Base-by-base conservation (phyloP, 1,140 invertebrate genomes). In the Drosophila obscura region DNA sequence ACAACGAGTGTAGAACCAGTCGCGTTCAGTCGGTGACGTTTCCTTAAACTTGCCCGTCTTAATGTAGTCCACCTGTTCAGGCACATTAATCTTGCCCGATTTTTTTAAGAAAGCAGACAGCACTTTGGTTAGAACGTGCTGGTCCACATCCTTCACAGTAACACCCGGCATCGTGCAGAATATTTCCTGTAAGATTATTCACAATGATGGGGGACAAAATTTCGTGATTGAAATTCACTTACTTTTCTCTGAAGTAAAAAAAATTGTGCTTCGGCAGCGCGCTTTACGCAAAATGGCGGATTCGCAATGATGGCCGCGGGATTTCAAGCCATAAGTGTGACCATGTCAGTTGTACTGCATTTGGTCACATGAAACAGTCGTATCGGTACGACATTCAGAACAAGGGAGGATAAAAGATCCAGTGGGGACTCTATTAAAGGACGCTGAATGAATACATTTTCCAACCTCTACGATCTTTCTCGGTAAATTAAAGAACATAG, bases 11-110 rank as follows among this genome's bases (percentile, higher is more conserved):
- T 97, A 99, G 92, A 97, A 99, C 98, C 98, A 99, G 91, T 99
- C 99, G 39, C 97, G 96, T 92, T 99, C 97, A 80, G 98, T 98
- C 0, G 99, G 99, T 39, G 98, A 97, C 66, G 99, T 93, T 93
- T 99, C 98, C 93, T 99, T 99, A 94, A 96, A 97, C 77, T 95
- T 95, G 50, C 95, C 98, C 24, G 97, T 97, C 92, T 99, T 99
- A 0, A 99, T 97, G 48, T 99, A 94, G 92, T 99, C 98, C 64
- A 97, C 96, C 95, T 98, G 99, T 90, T 99, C 98, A 59, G 99
- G 99, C n/a, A 99, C 96, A 92, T 96, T 97, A 92, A 99, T 94
- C 93, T 99, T 99, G 71, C 98, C 99, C 73, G 96, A 99, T 97
- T 99, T 99, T 94, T 99, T 99, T 7, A 99, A 93, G 92, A 99